Conservation (phyloP, 2,888 invertebrate genomes). For the Chouioia cunea region DNA sequence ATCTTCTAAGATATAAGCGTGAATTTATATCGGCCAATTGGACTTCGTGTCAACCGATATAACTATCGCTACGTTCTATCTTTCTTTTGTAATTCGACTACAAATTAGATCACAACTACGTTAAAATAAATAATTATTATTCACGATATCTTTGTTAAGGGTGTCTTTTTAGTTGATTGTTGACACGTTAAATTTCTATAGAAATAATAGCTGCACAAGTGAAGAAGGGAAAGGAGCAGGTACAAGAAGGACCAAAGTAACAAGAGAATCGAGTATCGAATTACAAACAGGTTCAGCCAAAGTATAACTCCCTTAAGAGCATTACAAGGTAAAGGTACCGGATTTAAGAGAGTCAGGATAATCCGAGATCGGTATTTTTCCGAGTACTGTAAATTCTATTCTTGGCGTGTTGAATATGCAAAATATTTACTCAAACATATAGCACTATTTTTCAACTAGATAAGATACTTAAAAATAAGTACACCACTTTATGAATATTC, state of each 20-base stretch:
- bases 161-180: conserved; percentile 7
- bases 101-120: too few relatives aligned
- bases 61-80: too few relatives aligned
- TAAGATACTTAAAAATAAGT: too few relatives aligned
- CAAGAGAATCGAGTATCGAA: conserved; percentile 3
- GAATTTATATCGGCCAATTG: too few relatives aligned
- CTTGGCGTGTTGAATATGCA: too few relatives aligned
- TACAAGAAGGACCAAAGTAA: background rate
- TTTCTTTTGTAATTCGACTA: too few relatives aligned
- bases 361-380: conserved; percentile 27
- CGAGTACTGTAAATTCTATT: background rate
- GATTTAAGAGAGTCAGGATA: conserved; percentile 5
- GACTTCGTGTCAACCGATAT: too few relatives aligned
- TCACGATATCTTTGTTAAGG: background rate
- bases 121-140: too few relatives aligned
- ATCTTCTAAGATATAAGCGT: too few relatives aligned
- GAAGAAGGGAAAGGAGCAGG: background rate
- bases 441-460: too few relatives aligned
- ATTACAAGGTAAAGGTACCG: conserved; percentile 19
- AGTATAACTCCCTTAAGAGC: background rate
- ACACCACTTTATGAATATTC: too few relatives aligned
- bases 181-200: conserved; percentile 6
- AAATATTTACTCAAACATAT: too few relatives aligned
- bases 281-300: conserved; percentile 17
- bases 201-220: conserved; percentile 7